Base-by-base conservation (phyloP, 2,888 invertebrate species). In the Tolmerus cingulatus region DNA sequence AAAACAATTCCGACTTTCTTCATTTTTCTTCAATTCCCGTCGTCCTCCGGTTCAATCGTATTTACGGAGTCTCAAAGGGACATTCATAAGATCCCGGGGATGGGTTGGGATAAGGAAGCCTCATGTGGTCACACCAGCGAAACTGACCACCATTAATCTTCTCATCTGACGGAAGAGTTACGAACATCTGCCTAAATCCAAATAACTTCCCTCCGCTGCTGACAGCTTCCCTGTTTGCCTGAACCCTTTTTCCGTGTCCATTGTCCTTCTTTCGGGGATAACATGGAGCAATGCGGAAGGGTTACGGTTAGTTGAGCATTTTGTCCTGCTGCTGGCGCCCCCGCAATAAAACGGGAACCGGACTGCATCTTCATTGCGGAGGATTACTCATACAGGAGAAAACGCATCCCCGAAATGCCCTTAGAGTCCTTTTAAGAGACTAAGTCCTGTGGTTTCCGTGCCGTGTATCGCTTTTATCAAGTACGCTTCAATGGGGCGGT, bases 271-370 rank as follows among this genome's bases (percentile, higher is more conserved):
- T 30, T 3, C 81, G 14, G 51, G 86, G 86, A 87, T 88, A 89
- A 89, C 89, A 89, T 89, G 89, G 89, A 89, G 89, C 89, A 89
- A 89, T 89, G 89, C 89, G 89, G 89, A 89, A 89, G 89, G 89
- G 89, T 89, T 89, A 89, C 85, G 88, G 88, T 82, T 82, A 87
- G 88, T 88, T 88, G 88, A 88, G 86, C 88, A 89, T 88, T 51
- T 27, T 51, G 23, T 55, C 23, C 76, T 8, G 27, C 27, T 55
- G 27, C 23, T 51, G 74, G 87, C 87, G 84, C 88, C 88, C 88
- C 88, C 88, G 88, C 87, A 87, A 87, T 85, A 76, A 27, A 66
- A 37, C 30, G 30, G 30, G 55, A 81, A 16, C 5, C 51, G 3
- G 37, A n/a, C n/a, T 76, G 76, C 76, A 74, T 74, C 74, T 74